Base-by-base conservation (phyloP, 2,888 invertebrate species). In the Brachylomia viminalis region DNA sequence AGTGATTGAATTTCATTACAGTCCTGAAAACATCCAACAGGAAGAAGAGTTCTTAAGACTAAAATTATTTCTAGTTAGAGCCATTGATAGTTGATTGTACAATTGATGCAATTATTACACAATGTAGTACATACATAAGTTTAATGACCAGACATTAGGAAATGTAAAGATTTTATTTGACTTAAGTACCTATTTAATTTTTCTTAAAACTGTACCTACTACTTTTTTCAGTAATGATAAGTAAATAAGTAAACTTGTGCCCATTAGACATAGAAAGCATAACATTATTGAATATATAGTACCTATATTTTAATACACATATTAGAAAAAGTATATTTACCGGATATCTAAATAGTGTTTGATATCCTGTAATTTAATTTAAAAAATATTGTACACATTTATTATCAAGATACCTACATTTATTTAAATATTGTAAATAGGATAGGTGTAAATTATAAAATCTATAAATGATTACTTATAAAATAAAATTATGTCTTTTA, bases 311-410 rank as follows among this genome's bases (percentile, higher is more conserved):
- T 54, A 69, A 72, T 72, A 83, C 70, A 75, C 11, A 15, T 64
- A 72, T 33, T 82, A 82, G 74, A 84, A 85, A 80, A 83, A 80
- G 77, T 84, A 83, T 77, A 79, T 81, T 52, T 54, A 75, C 81
- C 79, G 77, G 77, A 80, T 72, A 82, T 71, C 59, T 76, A 82
- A 75, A 85, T 80, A 83, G 56, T 42, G 38, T 45, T 74, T 69
- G 66, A 77, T 75, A 75, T 83, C 77, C 77, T 79, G 68, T 67
- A 27, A 77, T 70, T 73, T 77, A 17, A 72, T 72, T 73, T 64
- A 6, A 61, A 82, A 79, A 75, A 68, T 80, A 74, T 72, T 0
- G 99, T 99, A 90, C 98, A 99, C 27, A 99, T 70, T 79, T 82
- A 79, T 81, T 81, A 80, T 86, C 76, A 76, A 77, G 56, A 70